Base-by-base conservation (phyloP, 2,888 invertebrate genomes). In the Byasa hedistus region DNA sequence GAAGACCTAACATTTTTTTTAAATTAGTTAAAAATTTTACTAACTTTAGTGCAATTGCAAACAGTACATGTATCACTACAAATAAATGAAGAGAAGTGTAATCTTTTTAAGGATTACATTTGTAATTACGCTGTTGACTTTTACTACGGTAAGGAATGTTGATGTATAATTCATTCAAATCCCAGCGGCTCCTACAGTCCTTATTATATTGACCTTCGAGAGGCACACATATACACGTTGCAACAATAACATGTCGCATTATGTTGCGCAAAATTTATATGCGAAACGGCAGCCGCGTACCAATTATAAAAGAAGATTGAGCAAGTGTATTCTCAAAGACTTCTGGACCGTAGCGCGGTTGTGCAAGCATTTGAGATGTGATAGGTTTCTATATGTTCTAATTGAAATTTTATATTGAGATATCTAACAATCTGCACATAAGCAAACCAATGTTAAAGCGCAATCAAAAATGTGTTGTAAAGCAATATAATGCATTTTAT, bases 291-390 rank as follows among this genome's bases (percentile, higher is more conserved):
- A 79, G 73, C 77, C 71, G 76, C 79, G 79, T 73, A 75, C 75
- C 77, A 80, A 80, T 73, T 72, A 72, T 77, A 74, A 78, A 75
- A 79, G 77, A 76, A 77, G 74, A 82, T 88, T 85, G 76, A 72
- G 80, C 75, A 87, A 88, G 77, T 78, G 75, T 79, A 83, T 83
- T 81, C 84, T 83, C 77, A 77, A 82, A 81, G 77, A 76, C 79
- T 80, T 79, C 79, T 81, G 77, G 77, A 80, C 78, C 78, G 80
- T 80, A 78, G 76, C 74, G 70, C n/a, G 51, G 73, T 85, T 86
- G 81, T 76, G 80, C 79, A 84, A 85, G 71, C 70, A 70, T 71
- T 73, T 76, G 56, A 72, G 71, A 71, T 71, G 73, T 66, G 66
- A 70, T 73, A 69, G 60, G 70, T 71, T 72, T 66, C 63, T 69